A percentile compares a stretch with the other conserved stretches of the same genome.
Evolutionary conservation across 92 coral and sea anemone species (phyloP).

Genomic region (Nematostella vectensis): DNA sequence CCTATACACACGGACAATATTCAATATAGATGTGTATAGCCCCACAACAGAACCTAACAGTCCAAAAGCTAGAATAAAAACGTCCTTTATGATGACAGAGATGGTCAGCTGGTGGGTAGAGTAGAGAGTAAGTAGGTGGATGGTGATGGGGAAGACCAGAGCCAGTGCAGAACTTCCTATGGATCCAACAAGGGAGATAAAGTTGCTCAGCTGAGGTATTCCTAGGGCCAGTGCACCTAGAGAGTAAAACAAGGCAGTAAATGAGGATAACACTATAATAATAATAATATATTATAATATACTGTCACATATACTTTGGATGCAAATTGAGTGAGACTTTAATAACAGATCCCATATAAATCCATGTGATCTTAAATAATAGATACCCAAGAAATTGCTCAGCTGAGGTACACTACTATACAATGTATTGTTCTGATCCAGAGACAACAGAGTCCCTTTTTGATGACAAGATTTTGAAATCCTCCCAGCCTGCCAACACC

Average conservation of each 20-base stretch:
- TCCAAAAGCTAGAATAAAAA: constrained; percentile 52
- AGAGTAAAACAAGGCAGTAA: constrained; percentile 12
- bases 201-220: constrained; percentile 86
- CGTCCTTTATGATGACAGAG: constrained; percentile 48
- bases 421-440: too few relatives aligned
- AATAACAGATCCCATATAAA: too few relatives aligned
- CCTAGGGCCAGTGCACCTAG: constrained; percentile 80
- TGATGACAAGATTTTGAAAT: too few relatives aligned
- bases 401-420: too few relatives aligned
- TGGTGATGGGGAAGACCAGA: constrained; percentile 63
- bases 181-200: constrained; percentile 89
- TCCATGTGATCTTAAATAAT: too few relatives aligned
- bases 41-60: constrained; percentile 61
- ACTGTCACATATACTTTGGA: too few relatives aligned
- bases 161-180: constrained; percentile 78
- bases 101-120: constrained; percentile 3
- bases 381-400: too few relatives aligned
- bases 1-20: constrained; percentile 36
- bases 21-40: constrained; percentile 58
- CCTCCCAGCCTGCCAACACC: too few relatives aligned
- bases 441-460: too few relatives aligned
- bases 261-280: background rate
- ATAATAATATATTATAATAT: too few relatives aligned
- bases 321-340: too few relatives aligned
- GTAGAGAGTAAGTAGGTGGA: constrained; percentile 66